These are phyloP conservation scores for Clangula hyemalis DNA, from an alignment of 2,797 vertebrate genomes.

Conservation along the genomic window DNA sequence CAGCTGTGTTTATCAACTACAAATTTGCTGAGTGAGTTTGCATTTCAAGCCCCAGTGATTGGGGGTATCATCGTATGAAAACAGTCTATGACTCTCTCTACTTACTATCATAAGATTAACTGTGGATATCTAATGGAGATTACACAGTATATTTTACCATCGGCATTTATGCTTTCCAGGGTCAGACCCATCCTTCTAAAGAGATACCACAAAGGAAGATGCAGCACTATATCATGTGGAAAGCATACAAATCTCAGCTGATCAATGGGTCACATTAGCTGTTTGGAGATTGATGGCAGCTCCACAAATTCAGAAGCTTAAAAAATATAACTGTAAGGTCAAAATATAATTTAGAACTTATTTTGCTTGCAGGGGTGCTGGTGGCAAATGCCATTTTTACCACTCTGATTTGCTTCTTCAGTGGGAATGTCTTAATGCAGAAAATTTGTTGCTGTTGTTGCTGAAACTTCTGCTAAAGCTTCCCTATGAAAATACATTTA, in stretches of 20 bases:
- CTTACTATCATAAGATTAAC: conserved; percentile 33
- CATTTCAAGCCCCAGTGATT: conserved; percentile 25
- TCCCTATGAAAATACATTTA: conserved; percentile 24
- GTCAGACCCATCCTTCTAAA: conserved; percentile 32
- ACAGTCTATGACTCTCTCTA: not conserved
- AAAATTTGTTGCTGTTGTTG: conserved; percentile 19
- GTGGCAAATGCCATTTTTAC: conserved; percentile 2
- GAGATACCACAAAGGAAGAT: conserved; percentile 5
- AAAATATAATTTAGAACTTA: conserved; percentile 28
- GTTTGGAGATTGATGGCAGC: not conserved
- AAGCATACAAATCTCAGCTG: conserved; percentile 34
- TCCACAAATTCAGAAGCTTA: conserved; percentile 19
- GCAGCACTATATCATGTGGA: not conserved
- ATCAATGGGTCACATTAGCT: conserved; percentile 12
- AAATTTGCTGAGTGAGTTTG: not conserved
- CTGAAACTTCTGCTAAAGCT: conserved; percentile 24
- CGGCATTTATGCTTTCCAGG: conserved; percentile 14
- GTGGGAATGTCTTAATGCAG: not conserved
- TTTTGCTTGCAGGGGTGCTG: not conserved
- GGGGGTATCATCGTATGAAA: not conserved
- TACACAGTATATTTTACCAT: conserved; percentile 9
- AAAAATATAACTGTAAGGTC: not conserved
- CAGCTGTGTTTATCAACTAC: not conserved
- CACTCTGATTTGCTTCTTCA: conserved; percentile 18
- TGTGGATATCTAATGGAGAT: conserved; percentile 29